A percentile compares a stretch with the other conserved stretches of the same genome.
Conservation (phyloP, 2,797 vertebrate genomes). For the Onychomys torridus region DNA sequence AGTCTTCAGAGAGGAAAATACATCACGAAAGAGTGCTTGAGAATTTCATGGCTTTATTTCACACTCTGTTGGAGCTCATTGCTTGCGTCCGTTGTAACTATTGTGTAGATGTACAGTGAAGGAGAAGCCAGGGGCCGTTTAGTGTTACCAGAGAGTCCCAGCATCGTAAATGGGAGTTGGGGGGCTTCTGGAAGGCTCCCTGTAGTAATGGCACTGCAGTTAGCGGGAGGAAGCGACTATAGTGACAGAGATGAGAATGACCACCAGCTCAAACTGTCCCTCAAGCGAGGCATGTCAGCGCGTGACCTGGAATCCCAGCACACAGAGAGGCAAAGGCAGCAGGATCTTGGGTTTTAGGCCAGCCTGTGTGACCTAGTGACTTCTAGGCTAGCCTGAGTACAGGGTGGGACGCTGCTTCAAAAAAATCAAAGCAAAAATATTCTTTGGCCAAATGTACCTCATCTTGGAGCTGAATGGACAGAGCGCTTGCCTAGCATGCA, state of each 20-base stretch:
- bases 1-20: background rate
- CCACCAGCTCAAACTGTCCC: background rate
- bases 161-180: accelerated
- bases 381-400: background rate
- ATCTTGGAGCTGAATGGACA: background rate
- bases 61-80: background rate
- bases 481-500: background rate
- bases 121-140: background rate
- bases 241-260: background rate
- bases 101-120: background rate
- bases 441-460: background rate
- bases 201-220: background rate
- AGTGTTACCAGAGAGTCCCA: background rate
- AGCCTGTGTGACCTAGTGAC: background rate
- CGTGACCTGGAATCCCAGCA: background rate
- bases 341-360: background rate
- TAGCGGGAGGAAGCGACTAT: background rate
- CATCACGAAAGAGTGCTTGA: background rate
- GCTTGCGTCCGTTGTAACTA: background rate
- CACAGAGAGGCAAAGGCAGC: background rate
- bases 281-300: background rate
- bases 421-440: background rate
- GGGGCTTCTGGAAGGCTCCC: background rate
- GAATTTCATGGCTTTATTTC: background rate
- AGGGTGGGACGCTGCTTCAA: background rate